Percentiles rank a stretch among this genome's conserved stretches.
Evolutionary conservation across 2,888 invertebrate genomes (phyloP).

Genomic region (Eilema griseolum): DNA sequence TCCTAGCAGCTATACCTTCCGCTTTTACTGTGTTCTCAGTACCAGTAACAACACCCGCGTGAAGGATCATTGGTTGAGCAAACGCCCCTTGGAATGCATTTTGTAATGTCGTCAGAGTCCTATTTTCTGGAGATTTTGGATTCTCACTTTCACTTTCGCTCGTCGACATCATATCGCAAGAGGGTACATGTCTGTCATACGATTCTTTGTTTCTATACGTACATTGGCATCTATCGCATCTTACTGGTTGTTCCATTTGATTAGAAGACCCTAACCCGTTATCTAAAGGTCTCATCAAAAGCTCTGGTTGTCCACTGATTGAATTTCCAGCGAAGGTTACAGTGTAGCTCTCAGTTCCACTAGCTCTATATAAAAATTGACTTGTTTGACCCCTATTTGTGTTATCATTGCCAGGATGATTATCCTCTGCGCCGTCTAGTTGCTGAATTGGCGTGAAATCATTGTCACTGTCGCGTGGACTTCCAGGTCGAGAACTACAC

Average conservation of each 20-base stretch:
- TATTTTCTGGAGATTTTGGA: constrained; percentile 85
- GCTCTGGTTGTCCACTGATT: constrained; percentile 81
- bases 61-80: constrained; percentile 84
- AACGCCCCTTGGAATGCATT: constrained; percentile 84
- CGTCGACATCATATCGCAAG: constrained; percentile 92
- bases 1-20: constrained; percentile 80
- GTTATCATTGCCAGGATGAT: constrained; percentile 76
- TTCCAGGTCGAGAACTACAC: constrained; percentile 80
- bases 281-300: constrained; percentile 80
- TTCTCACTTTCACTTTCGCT: constrained; percentile 94
- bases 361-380: constrained; percentile 81
- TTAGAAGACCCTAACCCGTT: constrained; percentile 74
- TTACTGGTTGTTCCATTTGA: constrained; percentile 91
- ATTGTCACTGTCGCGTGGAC: constrained; percentile 74
- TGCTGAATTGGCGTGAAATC: constrained; percentile 87
- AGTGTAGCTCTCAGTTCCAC: constrained; percentile 82
- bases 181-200: constrained; percentile 92
- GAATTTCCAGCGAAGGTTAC: constrained; percentile 85
- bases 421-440: constrained; percentile 90
- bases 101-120: constrained; percentile 82
- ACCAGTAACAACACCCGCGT: constrained; percentile 81
- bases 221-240: constrained; percentile 95
- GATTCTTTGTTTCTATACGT: constrained; percentile 94
- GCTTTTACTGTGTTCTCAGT: constrained; percentile 81
- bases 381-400: constrained; percentile 72